Base-by-base conservation (phyloP, 35 echinoderm and acorn worm genomes). In the Apostichopus japonicus region DNA sequence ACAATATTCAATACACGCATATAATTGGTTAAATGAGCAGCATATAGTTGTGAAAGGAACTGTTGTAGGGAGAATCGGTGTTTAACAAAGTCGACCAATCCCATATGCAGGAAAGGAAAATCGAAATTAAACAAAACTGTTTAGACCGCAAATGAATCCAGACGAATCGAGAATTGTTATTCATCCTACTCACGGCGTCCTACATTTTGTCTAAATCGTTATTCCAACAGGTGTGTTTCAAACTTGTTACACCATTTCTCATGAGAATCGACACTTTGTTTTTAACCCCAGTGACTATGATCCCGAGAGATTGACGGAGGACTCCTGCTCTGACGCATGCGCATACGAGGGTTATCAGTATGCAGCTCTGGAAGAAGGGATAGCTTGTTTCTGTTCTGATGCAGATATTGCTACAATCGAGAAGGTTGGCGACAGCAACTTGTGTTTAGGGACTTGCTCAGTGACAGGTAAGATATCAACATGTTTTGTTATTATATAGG, bases 241-340 rank as follows among this genome's bases (percentile, higher is more conserved):
- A 72, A 72, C n/a, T 13, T 92, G 91, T 56, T 92, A 92, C 91
- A 24, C 53, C 16, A 92, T 86, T 21, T 65, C 72, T 54, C 21
- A 6, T 14, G 61, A 53, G 8, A 86, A 92, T 27, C 91, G 91
- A 6, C 78, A 83, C 56, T 92, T 84, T 65, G 79, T 33, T 0
- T 14, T 92, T 25, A 83, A 80, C 72, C 91, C 91, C 14, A 79
- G 91, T 4, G 79, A 92, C 24, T 92, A 92, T 56, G 91, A 92
- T 17, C 91, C 91, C 7, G 27, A 1, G 1, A 24, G 16, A 16
- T 54, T 92, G 79, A 86, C 91, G 5, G 79, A 83, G 61, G 79
- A 84, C 7, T n/a, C 14, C 3, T 92, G 91, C 44, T 84, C 91
- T 6, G 19, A n/a, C 13, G 79, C 91, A 6, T 92, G 91, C 54